Conservation (phyloP, 1,140 invertebrate species). For the Pectinophora gossypiella region DNA sequence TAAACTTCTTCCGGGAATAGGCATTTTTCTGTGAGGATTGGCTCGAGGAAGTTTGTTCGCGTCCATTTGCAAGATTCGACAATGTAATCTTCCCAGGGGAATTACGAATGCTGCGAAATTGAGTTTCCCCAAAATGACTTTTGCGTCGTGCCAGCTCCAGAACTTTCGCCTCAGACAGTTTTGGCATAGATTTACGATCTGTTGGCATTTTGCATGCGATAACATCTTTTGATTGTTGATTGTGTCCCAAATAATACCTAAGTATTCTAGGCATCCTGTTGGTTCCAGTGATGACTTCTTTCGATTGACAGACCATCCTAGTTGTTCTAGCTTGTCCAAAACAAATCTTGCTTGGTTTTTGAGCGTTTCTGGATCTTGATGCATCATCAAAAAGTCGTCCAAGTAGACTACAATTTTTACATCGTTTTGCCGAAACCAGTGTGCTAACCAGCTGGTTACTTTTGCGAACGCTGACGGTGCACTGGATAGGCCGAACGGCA, state of each 20-base stretch:
- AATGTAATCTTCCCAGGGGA: constrained; percentile 55
- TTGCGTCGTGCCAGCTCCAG: constrained; percentile 23
- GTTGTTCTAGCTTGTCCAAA: constrained; percentile 7
- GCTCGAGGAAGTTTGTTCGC: neutral
- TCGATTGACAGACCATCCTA: constrained; percentile 21
- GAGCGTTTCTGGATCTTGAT: constrained; percentile 7
- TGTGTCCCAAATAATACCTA: constrained; percentile 29
- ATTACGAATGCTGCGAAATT: constrained; percentile 75
- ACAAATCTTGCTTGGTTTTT: neutral
- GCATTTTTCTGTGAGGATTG: neutral
- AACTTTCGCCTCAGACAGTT: constrained; percentile 3
- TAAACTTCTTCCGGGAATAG: neutral
- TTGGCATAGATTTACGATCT: constrained; percentile 2
- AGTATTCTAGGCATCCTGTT: constrained; percentile 14
- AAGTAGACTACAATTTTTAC: constrained; percentile 27
- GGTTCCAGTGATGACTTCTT: too few relatives aligned
- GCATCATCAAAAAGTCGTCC: constrained; percentile 21
- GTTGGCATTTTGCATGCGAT: constrained; percentile 18
- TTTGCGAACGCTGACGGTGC: constrained; percentile 22
- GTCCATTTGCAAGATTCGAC: neutral
- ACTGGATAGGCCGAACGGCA: constrained; percentile 23
- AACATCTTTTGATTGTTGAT: constrained; percentile 24
- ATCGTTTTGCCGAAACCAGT: constrained; percentile 15
- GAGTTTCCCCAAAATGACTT: constrained; percentile 21
- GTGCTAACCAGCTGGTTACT: constrained; percentile 33